Percentiles rank a stretch among this genome's conserved stretches.
These are phyloP conservation scores for Eilema caniola DNA, from an alignment of 2,888 invertebrate species.

Conservation along the genomic window DNA sequence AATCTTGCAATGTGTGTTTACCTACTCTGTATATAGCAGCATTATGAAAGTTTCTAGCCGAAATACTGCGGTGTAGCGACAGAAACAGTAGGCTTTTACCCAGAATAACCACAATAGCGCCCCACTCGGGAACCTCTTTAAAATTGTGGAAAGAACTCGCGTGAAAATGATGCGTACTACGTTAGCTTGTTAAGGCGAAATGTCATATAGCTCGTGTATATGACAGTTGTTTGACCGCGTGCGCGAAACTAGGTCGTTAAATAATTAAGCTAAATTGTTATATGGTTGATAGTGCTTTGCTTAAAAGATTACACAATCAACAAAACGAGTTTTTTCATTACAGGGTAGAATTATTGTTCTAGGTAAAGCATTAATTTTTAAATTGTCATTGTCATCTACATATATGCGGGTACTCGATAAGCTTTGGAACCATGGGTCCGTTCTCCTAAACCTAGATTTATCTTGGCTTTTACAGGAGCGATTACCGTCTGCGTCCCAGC, in stretches of 20 bases:
- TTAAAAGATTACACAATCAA: constrained; percentile 2
- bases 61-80: constrained; percentile 33
- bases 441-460: too few species aligned
- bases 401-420: too few species aligned
- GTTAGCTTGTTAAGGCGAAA: constrained; percentile 27
- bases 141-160: constrained; percentile 51
- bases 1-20: too few species aligned
- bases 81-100: constrained; percentile 39
- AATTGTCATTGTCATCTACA: too few species aligned
- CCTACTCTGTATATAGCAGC: too few species aligned
- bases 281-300: constrained; percentile 17
- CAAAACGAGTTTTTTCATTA: background rate
- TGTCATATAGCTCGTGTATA: constrained; percentile 24
- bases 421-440: too few species aligned
- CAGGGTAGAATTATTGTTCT: background rate
- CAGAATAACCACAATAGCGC: constrained; percentile 51
- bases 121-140: constrained; percentile 49
- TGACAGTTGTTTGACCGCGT: constrained; percentile 35
- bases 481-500: too few species aligned
- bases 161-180: constrained; percentile 49
- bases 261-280: constrained; percentile 44
- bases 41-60: too few species aligned
- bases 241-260: constrained; percentile 46
- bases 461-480: too few species aligned
- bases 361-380: too few species aligned